A percentile compares a stretch with the other conserved stretches of the same genome.
These are phyloP conservation scores for Margarornis squamiger DNA, from an alignment of 2,797 vertebrate species.

Conservation along the genomic window DNA sequence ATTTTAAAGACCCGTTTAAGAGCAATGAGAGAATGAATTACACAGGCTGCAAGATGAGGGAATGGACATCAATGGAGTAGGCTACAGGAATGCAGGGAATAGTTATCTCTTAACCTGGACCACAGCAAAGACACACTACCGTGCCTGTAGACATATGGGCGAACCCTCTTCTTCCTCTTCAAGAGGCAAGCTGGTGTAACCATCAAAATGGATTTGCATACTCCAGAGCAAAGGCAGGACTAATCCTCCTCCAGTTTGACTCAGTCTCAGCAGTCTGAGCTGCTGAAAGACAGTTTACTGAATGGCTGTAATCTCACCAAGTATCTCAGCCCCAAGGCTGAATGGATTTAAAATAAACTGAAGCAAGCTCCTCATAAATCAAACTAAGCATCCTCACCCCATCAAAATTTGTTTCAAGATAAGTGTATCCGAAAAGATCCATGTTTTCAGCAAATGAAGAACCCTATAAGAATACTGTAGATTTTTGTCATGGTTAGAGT, in stretches of 20 bases:
- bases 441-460: not conserved
- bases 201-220: not conserved
- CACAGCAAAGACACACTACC: not conserved
- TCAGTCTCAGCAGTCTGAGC: not conserved
- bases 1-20: not conserved
- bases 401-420: conserved; percentile 2
- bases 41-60: not conserved
- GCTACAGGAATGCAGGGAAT: not conserved
- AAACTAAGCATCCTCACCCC: not conserved
- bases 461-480: not conserved
- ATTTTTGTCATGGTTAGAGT: not conserved
- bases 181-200: not conserved
- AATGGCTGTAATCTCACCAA: not conserved
- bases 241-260: not conserved
- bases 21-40: not conserved
- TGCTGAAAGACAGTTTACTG: not conserved
- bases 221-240: not conserved
- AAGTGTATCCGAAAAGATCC: not conserved
- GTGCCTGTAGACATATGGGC: not conserved
- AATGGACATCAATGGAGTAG: not conserved
- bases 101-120: not conserved
- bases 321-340: not conserved
- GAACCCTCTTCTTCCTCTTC: not conserved
- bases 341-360: not conserved
- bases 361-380: not conserved